phyloP scores from a whole-genome alignment of 2,888 invertebrate species.

The Melieria picta region DNA sequence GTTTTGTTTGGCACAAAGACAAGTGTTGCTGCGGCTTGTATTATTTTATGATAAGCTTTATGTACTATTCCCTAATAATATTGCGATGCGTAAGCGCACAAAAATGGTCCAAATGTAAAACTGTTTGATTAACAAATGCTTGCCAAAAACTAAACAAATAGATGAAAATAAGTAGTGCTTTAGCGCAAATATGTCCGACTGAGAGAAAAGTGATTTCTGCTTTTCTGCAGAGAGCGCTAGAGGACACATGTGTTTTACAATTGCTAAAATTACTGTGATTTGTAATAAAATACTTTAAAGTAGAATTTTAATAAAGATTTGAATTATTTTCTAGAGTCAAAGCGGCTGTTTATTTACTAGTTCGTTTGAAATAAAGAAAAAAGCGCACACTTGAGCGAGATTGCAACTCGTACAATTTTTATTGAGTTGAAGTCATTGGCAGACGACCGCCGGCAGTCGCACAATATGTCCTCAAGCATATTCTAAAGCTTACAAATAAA shows the following conservation, averaged over 20 bases:
- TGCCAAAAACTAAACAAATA: not conserved
- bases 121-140: not conserved
- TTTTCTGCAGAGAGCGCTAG: not conserved
- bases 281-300: conserved; percentile 28
- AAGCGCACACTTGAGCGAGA: no score
- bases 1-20: no score
- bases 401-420: no score
- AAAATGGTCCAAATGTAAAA: conserved; percentile 13
- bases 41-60: no score
- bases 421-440: no score
- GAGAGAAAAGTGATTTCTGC: not conserved
- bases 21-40: no score
- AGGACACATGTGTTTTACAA: conserved; percentile 2
- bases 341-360: no score
- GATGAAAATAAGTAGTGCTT: not conserved
- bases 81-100: not conserved
- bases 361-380: no score
- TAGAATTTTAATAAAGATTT: conserved; percentile 21
- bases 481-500: conserved; percentile 1
- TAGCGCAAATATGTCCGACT: not conserved
- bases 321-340: conserved; percentile 18
- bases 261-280: conserved; percentile 37
- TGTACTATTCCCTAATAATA: no score
- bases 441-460: no score
- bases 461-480: not conserved